Base-by-base conservation (phyloP, 2,113 vertebrate genomes). In the Entelurus aequoreus region DNA sequence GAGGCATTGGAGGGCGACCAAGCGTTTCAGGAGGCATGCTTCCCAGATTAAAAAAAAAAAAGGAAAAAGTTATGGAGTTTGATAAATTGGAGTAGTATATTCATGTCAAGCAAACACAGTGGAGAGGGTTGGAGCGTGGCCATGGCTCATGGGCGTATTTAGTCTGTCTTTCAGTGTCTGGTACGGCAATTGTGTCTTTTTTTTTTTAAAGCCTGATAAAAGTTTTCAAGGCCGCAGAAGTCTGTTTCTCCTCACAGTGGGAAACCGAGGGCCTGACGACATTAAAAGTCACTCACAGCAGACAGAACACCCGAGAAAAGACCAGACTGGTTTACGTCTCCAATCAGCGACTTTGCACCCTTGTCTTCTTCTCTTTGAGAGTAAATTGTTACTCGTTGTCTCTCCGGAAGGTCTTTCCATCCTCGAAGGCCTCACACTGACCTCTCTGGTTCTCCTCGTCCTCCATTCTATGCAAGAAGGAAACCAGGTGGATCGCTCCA, bases 181-280 rank as follows among this genome's bases (percentile, higher is more conserved):
- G 40, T 62, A 12, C 68, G 86, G 76, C 65, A 93, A 60, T 58
- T 88, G 86, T 68, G 77, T 62, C 74, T 85, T 91, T 65, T 79
- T 89, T 40, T 46, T 46, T 46, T 46, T 28, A 28, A 46, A 3
- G 42, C 49, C 83, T 81, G 79, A 93, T 86, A 85, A 94, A 92
- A 47, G 71, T 40, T 48, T 48, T 58, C 74, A 80, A 68, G 67
- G 93, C 88, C 72, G 90, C 68, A 68, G 87, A 78, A 50, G 84
- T 81, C 35, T 48, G 63, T 68, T 87, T 76, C 71, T 83, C 65
- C 65, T 51, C 66, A 76, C 91, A 92, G 1, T 44, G 55, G 38
- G 40, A 57, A 57, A 57, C 55, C 42, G 40, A 19, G 21, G 19
- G 40, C 55, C 19, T 38, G 38, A 38, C 36, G 8, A 8, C 36